These are phyloP conservation scores for Villa cingulata DNA, from an alignment of 2,888 invertebrate species.

Conservation along the genomic window DNA sequence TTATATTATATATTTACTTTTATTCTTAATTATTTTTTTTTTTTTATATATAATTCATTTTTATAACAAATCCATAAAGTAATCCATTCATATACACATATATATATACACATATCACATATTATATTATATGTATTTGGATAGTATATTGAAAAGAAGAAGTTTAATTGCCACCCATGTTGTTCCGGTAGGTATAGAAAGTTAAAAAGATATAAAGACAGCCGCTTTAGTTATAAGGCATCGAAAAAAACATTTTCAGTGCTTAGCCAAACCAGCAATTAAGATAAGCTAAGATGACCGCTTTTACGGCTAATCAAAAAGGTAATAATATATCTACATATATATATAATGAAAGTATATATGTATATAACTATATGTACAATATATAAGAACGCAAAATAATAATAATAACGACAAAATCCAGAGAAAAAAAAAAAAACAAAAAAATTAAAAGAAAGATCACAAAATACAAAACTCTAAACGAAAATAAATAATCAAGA, in stretches of 20 bases:
- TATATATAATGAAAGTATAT: too few species aligned
- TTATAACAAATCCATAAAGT: not conserved
- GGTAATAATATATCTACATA: not conserved
- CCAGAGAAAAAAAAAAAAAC: too few species aligned
- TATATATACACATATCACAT: not conserved
- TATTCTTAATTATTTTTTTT: not conserved
- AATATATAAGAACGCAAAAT: too few species aligned
- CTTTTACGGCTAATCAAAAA: conserved; percentile 3
- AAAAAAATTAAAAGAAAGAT: not conserved
- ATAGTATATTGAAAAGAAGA: not conserved
- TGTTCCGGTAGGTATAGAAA: not conserved
- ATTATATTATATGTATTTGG: too few species aligned
- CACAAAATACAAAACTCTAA: too few species aligned
- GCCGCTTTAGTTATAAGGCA: not conserved
- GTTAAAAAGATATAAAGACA: not conserved
- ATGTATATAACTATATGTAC: too few species aligned
- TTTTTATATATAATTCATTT: not conserved
- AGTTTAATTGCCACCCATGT: conserved; percentile 12
- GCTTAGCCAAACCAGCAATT: conserved; percentile 8
- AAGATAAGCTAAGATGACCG: conserved; percentile 8
- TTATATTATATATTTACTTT: not conserved
- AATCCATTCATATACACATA: too few species aligned
- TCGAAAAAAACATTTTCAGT: conserved; percentile 7
- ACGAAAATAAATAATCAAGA: not conserved
- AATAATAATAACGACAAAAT: too few species aligned